Conservation (phyloP, 2,113 vertebrate species). For the Crotalus tigris region DNA sequence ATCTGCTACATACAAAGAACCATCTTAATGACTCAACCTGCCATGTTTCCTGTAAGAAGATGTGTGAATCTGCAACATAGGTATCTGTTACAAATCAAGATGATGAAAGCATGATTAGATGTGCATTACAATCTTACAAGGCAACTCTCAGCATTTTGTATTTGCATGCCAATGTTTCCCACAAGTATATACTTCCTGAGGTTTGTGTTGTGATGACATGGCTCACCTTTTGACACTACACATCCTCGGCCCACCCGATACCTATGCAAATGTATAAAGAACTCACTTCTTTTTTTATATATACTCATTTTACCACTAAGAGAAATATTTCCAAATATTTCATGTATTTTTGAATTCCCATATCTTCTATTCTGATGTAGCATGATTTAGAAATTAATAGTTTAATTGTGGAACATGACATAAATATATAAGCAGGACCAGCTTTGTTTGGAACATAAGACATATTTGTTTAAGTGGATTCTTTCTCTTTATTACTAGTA, state of each 20-base stretch:
- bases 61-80: neutral
- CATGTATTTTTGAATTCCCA: neutral
- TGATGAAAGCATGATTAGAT: neutral
- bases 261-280: neutral
- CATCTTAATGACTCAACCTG: neutral
- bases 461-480: neutral
- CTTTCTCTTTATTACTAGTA: neutral
- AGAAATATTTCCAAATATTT: neutral
- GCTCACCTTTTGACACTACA: neutral
- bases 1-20: neutral
- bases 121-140: neutral
- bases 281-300: neutral
- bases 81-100: neutral
- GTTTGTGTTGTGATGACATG: neutral
- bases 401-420: neutral
- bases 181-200: neutral
- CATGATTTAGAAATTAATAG: neutral
- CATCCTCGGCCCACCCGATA: neutral
- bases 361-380: neutral
- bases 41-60: neutral
- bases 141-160: neutral
- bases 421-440: neutral
- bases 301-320: neutral
- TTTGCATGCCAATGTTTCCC: neutral
- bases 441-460: neutral